Base-by-base conservation (phyloP, 1,140 invertebrate genomes). In the Ephestia elutella region DNA sequence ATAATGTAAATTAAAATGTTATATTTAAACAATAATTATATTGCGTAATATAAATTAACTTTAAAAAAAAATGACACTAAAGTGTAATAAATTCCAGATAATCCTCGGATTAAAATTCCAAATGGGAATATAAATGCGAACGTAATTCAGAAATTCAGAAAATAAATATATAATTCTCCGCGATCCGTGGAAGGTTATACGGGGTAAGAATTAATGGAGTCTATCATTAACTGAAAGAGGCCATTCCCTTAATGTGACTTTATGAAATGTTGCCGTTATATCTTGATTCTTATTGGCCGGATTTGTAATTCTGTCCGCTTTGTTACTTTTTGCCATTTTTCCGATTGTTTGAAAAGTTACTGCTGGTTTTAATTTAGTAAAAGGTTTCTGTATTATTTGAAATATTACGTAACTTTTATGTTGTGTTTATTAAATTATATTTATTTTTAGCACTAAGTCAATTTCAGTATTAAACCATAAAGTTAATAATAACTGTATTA, bases 171-270 rank as follows among this genome's bases (percentile, higher is more conserved):
- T 44, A 44, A 44, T 44, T 44, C 38, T 10, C 38, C 38, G 38
- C 38, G 32, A 35, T 35, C 32, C 8, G 38, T 17, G 38, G 21
- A 53, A 21, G 50, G 50, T 53, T 50, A 25, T 25, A 56, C 56
- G 25, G 57, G 21, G n/a, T 48, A 21, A 15, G 57, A 62, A 60
- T 68, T 68, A 68, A 68, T 68, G 62, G 59, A 62, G 54, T 60
- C 57, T 54, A 60, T 62, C 66, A 68, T 68, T 68, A 68, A 59
- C 56, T 44, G 59, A 48, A 62, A 62, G 55, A 48, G 63, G 54
- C 53, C 32, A 58, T 65, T 65, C 38, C 25, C 11, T 53, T 65
- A 62, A 62, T 62, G 66, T 57, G 65, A 65, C 59, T 62, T 62
- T 62, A 65, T 68, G 59, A 65, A 63, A 65, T 53, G 50, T 53